phyloP scores from a whole-genome alignment of 2,113 vertebrate genomes.

The Etia nguti region DNA sequence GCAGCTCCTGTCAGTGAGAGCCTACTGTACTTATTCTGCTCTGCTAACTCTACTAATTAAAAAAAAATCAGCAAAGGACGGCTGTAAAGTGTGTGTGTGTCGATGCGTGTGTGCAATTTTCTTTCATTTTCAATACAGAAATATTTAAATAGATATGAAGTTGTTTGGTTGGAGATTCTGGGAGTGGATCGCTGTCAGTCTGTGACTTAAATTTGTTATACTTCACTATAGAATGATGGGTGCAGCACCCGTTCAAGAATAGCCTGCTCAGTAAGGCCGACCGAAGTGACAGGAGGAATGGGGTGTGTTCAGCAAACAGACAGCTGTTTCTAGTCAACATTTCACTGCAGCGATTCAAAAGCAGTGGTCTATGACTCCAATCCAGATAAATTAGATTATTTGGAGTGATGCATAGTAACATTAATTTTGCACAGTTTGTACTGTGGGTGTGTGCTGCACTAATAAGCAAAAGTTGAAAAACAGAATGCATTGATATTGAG shows the following conservation, averaged over 20 bases:
- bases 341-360: neutral
- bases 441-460: neutral
- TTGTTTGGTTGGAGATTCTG: neutral
- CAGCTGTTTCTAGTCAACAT: neutral
- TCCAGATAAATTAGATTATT: neutral
- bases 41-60: conserved; percentile 46
- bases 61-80: conserved; percentile 22
- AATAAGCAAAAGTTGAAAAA: neutral
- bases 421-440: neutral
- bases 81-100: neutral
- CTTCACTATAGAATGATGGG: neutral
- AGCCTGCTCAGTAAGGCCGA: neutral
- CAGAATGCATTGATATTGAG: neutral
- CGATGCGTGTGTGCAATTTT: neutral
- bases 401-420: neutral
- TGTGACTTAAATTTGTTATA: neutral
- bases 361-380: neutral
- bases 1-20: neutral
- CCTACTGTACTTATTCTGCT: conserved; percentile 34
- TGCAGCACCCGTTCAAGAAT: neutral
- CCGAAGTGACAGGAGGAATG: neutral
- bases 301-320: neutral
- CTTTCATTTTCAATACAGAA: neutral
- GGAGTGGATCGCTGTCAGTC: neutral
- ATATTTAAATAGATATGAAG: neutral